Conservation (phyloP, 2,113 vertebrate genomes). For the Peromyscus leucopus region DNA sequence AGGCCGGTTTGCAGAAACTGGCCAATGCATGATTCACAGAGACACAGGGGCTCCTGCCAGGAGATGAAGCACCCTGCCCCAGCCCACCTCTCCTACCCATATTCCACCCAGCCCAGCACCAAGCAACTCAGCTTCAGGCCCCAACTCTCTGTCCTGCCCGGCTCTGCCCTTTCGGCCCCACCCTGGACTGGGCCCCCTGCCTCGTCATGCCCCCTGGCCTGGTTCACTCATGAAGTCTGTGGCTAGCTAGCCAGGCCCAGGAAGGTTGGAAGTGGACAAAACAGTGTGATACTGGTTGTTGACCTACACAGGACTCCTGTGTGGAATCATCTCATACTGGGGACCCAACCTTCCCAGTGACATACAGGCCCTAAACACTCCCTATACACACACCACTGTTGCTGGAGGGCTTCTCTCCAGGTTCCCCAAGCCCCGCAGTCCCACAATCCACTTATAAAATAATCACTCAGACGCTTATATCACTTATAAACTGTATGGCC, state of each 20-base stretch:
- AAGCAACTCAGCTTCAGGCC: fast-evolving
- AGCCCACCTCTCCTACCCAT: background rate
- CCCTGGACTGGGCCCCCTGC: background rate
- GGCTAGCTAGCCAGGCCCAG: background rate
- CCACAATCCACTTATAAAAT: too few species aligned
- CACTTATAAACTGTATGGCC: too few species aligned
- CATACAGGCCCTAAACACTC: fast-evolving
- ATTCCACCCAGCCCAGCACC: background rate
- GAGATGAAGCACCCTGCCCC: fast-evolving
- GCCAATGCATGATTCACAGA: fast-evolving
- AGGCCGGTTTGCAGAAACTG: background rate
- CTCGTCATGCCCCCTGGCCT: fast-evolving
- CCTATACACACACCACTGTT: background rate
- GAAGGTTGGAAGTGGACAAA: background rate
- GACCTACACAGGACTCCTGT: background rate
- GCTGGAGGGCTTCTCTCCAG: too few species aligned
- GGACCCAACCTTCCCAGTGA: fast-evolving
- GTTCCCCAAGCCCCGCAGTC: too few species aligned
- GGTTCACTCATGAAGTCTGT: background rate
- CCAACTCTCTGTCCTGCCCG: fast-evolving
- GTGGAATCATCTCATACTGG: fast-evolving
- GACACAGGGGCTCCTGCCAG: background rate
- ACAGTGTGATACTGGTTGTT: too few species aligned
- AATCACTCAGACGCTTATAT: too few species aligned
- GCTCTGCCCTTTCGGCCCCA: background rate